These are phyloP conservation scores for Tokudaia tokunoshimensis DNA, from an alignment of 2,797 vertebrate species.

Conservation along the genomic window DNA sequence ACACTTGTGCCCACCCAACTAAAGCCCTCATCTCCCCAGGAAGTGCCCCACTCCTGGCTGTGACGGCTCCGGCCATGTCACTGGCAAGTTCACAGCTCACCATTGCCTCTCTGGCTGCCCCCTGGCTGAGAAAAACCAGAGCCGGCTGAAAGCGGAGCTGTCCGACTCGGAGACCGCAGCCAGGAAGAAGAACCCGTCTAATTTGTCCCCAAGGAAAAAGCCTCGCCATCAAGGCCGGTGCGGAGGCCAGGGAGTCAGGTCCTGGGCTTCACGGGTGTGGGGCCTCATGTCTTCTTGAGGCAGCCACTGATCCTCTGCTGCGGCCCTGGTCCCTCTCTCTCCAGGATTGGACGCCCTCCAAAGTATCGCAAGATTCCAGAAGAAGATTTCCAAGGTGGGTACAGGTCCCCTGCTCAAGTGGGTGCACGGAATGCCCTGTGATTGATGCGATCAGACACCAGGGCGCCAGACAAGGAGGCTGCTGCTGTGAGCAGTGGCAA, in stretches of 20 bases:
- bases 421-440: neutral
- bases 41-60: slow-evolving; percentile 99
- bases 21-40: slow-evolving; percentile 87
- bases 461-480: neutral
- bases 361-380: slow-evolving; percentile 97
- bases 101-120: slow-evolving; percentile 99
- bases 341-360: slow-evolving; percentile 97
- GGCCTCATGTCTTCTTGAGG: slow-evolving; percentile 37
- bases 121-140: slow-evolving; percentile 97
- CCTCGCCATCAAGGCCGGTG: slow-evolving; percentile 97
- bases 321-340: slow-evolving; percentile 80
- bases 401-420: neutral
- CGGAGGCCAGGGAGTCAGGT: slow-evolving; percentile 64
- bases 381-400: slow-evolving; percentile 96
- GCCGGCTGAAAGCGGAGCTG: slow-evolving; percentile 94
- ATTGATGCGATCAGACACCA: neutral
- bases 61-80: slow-evolving; percentile 97
- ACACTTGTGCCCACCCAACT: neutral
- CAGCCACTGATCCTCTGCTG: slow-evolving; percentile 28
- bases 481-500: neutral
- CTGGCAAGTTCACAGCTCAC: slow-evolving; percentile 97
- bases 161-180: slow-evolving; percentile 92
- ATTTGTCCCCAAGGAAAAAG: slow-evolving; percentile 96
- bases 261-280: slow-evolving; percentile 13
- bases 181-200: slow-evolving; percentile 93